Evolutionary conservation across 1,140 invertebrate genomes (phyloP).

Genomic region (Brachionus rotundiformis): DNA sequence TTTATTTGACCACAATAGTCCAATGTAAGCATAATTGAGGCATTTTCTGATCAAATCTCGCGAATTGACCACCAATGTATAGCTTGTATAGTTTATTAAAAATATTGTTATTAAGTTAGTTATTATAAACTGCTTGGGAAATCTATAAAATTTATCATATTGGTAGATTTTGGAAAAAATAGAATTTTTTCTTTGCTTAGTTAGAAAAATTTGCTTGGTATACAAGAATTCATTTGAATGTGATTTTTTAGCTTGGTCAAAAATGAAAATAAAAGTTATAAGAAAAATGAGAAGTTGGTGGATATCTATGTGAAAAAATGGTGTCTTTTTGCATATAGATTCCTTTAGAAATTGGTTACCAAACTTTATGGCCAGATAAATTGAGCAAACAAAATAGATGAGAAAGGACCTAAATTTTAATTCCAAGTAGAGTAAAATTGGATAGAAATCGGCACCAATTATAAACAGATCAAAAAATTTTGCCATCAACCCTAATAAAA

Average conservation of each 20-base stretch:
- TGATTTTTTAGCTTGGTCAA: neutral
- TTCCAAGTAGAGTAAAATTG: neutral
- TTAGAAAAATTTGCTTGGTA: neutral
- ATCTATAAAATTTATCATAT: neutral
- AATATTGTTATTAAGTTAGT: neutral
- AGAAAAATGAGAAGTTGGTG: neutral
- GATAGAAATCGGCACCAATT: constrained; percentile 45
- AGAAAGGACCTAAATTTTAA: neutral
- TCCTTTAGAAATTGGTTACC: neutral
- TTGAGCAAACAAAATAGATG: neutral
- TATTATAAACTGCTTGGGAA: neutral
- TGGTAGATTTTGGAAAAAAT: neutral
- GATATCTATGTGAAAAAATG: neutral
- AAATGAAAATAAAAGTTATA: neutral
- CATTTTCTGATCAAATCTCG: neutral
- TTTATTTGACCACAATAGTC: neutral
- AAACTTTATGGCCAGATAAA: neutral
- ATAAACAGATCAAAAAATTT: constrained; percentile 23
- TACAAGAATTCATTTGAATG: neutral
- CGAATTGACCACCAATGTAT: neutral
- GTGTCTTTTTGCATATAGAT: neutral
- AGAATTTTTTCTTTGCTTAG: neutral
- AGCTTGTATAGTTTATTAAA: neutral
- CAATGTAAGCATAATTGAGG: neutral
- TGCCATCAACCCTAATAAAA: neutral